Base-by-base conservation (phyloP, 2,797 vertebrate species). In the Tokudaia tokunoshimensis region DNA sequence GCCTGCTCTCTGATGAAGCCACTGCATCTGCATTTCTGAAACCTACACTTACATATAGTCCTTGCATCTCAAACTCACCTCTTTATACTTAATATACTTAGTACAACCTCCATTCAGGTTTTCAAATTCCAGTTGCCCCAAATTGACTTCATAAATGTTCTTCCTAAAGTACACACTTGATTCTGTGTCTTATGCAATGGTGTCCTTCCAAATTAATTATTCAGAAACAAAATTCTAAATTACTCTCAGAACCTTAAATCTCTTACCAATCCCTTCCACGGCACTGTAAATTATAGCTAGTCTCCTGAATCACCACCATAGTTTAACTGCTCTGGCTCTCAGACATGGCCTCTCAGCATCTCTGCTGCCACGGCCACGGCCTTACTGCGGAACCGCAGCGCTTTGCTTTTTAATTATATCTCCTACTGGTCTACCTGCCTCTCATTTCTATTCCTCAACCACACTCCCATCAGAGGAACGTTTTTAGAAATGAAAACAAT, bases 401-500 rank as follows among this genome's bases (percentile, higher is more conserved):
- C 52, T 75, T 41, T 67, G 47, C 78, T 59, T 44, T 84, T 61
- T 50, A 26, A 37, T 34, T 74, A n/a, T 13, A 41, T 37, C 85
- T 44, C 55, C 63, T 65, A 31, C 41, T 88, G 15, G 24, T 74
- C 59, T 65, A 44, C 50, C 24, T 92, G 87, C 67, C 13, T 70
- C n/a, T 86, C 19, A 12, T 70, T 31, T 79, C 81, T n/a, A 86
- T 65, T 91, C 26, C 26, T 86, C 29, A 47, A 29, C 8, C 67
- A 37, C 19, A 31, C n/a, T 95, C 78, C 22, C 13, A 50, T 55
- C 29, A 55, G 22, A 81, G 12, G 14, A 41, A 63, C 47, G 6
- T 74, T 87, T 82, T 89, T 57, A 47, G 59, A 94, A 52, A 72
- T 26, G 57, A 92, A 96, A 91, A 75, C 29, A 67, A 31, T 59